phyloP scores from a whole-genome alignment of 2,797 vertebrate species.

The Eupleurogrammus muticus region DNA sequence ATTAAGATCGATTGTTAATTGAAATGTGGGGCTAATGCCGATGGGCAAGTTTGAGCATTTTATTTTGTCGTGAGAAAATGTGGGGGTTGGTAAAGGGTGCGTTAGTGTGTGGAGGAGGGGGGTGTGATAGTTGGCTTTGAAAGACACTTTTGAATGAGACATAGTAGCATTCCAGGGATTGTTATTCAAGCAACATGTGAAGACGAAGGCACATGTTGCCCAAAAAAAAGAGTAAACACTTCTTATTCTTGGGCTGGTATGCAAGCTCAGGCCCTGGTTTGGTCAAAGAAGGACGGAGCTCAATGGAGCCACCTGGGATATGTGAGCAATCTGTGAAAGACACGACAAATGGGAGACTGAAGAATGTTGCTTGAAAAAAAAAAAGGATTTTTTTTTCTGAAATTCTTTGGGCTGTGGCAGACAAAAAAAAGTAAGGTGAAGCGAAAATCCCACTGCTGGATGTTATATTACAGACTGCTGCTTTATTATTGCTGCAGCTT shows the following conservation, averaged over 20 bases:
- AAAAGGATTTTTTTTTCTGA: conserved; percentile 25
- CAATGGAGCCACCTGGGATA: conserved; percentile 67
- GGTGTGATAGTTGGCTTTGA: conserved; percentile 68
- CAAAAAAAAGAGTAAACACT: conserved; percentile 71
- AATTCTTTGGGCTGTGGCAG: conserved; percentile 29
- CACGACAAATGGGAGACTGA: conserved; percentile 47
- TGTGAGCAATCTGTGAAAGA: conserved; percentile 57
- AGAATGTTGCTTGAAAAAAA: conserved; percentile 38
- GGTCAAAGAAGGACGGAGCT: conserved; percentile 1
- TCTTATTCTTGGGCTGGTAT: conserved; percentile 64
- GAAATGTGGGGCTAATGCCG: conserved; percentile 46
- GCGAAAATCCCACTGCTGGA: conserved; percentile 45
- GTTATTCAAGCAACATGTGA: conserved; percentile 70
- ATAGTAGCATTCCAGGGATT: conserved; percentile 79
- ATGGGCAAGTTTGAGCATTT: conserved; percentile 52
- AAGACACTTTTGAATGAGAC: conserved; percentile 80
- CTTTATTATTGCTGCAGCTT: conserved; percentile 43
- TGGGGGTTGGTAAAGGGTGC: conserved; percentile 57
- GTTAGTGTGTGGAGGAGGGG: conserved; percentile 16
- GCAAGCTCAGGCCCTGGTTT: conserved; percentile 44
- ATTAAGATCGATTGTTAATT: conserved; percentile 49
- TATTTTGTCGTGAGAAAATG: conserved; percentile 79
- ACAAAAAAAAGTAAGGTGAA: conserved; percentile 29
- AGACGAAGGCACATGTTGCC: conserved; percentile 56
- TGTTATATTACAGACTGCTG: conserved; percentile 30